phyloP scores from a whole-genome alignment of 2,888 invertebrate species.

The Drosophila kokeensis region DNA sequence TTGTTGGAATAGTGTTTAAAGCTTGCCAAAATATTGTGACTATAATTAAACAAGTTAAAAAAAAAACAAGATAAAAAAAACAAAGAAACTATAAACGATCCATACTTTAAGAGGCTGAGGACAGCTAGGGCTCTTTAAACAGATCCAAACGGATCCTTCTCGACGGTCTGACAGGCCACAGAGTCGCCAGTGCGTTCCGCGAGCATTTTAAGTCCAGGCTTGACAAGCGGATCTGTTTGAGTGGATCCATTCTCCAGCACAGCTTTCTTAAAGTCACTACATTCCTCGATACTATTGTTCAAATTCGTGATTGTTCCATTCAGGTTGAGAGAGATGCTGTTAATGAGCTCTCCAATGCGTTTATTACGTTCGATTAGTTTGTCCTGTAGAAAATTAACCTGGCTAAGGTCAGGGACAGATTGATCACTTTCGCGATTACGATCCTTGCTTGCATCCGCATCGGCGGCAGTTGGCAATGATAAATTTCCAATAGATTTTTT shows the following conservation, averaged over 20 bases:
- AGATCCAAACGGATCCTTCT: conserved; percentile 2
- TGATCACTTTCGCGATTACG: not conserved
- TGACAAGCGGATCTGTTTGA: conserved; percentile 26
- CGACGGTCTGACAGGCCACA: conserved; percentile 42
- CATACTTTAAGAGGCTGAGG: not conserved
- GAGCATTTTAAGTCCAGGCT: conserved; percentile 24
- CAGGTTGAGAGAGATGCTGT: not conserved
- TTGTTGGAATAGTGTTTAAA: not conserved
- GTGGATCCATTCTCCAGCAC: conserved; percentile 13
- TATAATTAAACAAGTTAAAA: not conserved
- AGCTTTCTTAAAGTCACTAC: not conserved
- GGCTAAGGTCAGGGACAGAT: not conserved
- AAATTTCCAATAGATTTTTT: not conserved
- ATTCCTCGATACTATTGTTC: not conserved
- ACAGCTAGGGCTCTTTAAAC: not conserved
- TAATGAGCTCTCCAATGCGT: conserved; percentile 36
- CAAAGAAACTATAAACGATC: not conserved
- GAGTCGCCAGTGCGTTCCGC: conserved; percentile 32
- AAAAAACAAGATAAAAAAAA: not conserved
- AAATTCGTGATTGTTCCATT: not conserved
- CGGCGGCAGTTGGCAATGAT: not conserved
- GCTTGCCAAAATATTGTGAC: not conserved
- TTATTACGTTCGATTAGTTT: conserved; percentile 45
- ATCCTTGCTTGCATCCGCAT: not conserved
- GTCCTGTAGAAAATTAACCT: not conserved